Percentiles rank a stretch among this genome's conserved stretches.
Conservation (phyloP, 2,888 invertebrate species). For the Himalopsyche kuldschensis region DNA sequence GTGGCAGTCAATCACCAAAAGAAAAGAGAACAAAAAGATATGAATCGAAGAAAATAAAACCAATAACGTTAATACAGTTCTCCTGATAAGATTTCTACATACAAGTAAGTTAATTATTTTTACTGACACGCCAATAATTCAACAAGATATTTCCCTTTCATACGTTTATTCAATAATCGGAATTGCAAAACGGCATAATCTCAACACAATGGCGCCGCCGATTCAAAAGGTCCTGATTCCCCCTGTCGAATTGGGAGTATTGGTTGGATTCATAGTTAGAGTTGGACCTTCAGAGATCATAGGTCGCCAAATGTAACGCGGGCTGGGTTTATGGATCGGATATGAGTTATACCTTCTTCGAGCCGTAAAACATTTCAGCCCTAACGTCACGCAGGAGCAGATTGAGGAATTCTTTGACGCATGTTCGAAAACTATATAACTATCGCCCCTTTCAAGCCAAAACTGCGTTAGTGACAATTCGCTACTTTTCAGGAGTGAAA, state of each 20-base stretch:
- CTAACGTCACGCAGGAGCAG: not conserved
- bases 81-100: no score
- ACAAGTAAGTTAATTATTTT: not conserved
- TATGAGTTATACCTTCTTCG: slow-evolving; percentile 15
- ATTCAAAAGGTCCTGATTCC: not conserved
- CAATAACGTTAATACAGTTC: no score
- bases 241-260: not conserved
- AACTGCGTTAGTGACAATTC: no score
- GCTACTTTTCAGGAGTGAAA: no score
- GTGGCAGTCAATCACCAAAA: no score
- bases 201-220: not conserved
- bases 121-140: not conserved
- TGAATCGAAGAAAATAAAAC: no score
- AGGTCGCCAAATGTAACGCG: not conserved
- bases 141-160: not conserved
- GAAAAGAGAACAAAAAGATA: no score
- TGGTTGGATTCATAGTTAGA: not conserved
- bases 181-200: not conserved
- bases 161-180: not conserved
- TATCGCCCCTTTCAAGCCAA: no score
- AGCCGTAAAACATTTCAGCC: not conserved
- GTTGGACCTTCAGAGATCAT: not conserved
- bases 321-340: slow-evolving; percentile 21
- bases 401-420: no score
- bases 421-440: no score